These are phyloP conservation scores for Sebastes trivittatus DNA, from an alignment of 2,797 vertebrate species.

Conservation along the genomic window DNA sequence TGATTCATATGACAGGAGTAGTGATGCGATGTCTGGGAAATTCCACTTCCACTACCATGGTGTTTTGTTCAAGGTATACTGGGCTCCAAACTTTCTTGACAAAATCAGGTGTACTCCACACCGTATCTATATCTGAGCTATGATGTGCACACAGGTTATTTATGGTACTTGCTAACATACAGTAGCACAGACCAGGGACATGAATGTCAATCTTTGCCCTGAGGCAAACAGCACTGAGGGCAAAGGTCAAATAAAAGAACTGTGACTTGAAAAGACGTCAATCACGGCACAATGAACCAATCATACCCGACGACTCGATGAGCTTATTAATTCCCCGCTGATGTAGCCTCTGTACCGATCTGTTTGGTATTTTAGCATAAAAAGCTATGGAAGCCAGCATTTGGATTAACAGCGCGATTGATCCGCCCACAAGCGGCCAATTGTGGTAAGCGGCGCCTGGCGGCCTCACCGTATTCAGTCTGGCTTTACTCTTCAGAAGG, in stretches of 20 bases:
- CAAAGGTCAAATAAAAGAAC: neutral
- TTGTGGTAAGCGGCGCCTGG: neutral
- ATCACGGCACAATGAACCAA: neutral
- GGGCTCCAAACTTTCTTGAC: neutral
- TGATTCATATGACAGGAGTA: slow-evolving; percentile 8
- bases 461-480: neutral
- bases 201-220: neutral
- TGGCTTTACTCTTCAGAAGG: neutral
- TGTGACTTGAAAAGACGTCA: neutral
- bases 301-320: neutral
- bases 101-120: neutral
- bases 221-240: neutral
- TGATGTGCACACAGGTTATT: neutral
- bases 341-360: neutral
- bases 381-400: neutral
- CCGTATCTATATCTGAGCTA: neutral
- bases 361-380: neutral
- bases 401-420: neutral
- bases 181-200: neutral
- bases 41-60: neutral
- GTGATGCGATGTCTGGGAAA: neutral
- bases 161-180: neutral
- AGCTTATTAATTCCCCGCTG: neutral
- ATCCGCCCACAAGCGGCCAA: neutral
- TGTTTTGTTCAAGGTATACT: neutral